These are phyloP conservation scores for Hylomyscus alleni DNA, from an alignment of 2,797 vertebrate species.

Conservation along the genomic window DNA sequence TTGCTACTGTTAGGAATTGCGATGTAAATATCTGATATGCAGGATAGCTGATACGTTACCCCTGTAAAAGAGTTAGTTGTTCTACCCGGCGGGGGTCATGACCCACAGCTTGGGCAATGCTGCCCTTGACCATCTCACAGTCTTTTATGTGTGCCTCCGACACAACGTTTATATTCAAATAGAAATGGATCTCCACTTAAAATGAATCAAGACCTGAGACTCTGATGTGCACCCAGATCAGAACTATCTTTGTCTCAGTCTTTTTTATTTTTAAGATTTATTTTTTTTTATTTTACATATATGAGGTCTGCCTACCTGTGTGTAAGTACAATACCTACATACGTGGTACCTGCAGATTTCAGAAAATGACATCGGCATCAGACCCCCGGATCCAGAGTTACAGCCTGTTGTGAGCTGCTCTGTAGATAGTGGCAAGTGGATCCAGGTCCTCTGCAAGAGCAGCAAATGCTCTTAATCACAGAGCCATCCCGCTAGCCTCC, in stretches of 20 bases:
- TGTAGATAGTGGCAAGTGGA: background rate
- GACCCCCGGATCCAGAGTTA: background rate
- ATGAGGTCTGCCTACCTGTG: background rate
- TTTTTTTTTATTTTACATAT: background rate
- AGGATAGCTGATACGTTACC: background rate
- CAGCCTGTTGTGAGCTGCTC: background rate
- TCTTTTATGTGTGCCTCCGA: background rate
- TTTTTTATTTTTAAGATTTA: background rate
- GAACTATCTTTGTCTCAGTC: background rate
- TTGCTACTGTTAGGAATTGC: background rate
- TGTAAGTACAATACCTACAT: background rate
- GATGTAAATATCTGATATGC: background rate
- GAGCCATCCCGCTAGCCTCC: too few relatives aligned
- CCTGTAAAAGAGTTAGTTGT: background rate
- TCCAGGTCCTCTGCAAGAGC: background rate
- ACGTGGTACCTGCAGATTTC: background rate
- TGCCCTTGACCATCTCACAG: too few relatives aligned
- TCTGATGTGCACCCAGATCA: background rate
- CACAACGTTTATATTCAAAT: background rate
- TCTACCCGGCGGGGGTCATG: background rate
- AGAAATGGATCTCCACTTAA: conserved; percentile 4
- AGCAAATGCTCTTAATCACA: background rate
- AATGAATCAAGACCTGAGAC: conserved; percentile 1
- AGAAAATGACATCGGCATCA: too few relatives aligned
- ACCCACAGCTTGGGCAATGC: background rate